Base-by-base conservation (phyloP, 2,888 invertebrate genomes). In the Erynnis tages region DNA sequence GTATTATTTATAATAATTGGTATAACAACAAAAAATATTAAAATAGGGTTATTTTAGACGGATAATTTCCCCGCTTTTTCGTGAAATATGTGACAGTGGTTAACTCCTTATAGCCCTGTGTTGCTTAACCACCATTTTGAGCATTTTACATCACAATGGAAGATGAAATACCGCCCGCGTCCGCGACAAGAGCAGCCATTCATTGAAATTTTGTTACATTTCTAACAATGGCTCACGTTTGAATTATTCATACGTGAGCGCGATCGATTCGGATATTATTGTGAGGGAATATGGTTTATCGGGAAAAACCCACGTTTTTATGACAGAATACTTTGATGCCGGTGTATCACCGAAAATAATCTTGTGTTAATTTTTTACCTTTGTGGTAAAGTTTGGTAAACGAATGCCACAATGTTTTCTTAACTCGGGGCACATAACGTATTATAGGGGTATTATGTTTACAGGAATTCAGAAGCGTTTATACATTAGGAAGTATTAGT, bases 121-220 rank as follows among this genome's bases (percentile, higher is more conserved):
- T 45, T 16, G 34, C 21, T 1, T 34, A 11, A 25, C 45, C 40
- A 49, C 30, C 32, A 14, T 40, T 40, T 38, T 23, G 30, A 40
- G 29, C 30, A 21, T 40, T 49, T 49, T 32, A 16, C 25, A 49
- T 49, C 4, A 49, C 40, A 49, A 49, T 49, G n/a, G 32, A 7
- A 17, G 16, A 49, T 48, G 40, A 49, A 40, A 49, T 41, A 49
- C 41, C 7, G 30, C 32, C 11, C 16, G 23, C 23, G 32, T 30
- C 30, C 10, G 2, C 46, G 35, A 40, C 32, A 32, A 32, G 32
- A 49, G 11, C 23, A 25, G 17, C 30, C 48, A 19, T 49, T 40
- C 48, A 41, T 49, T 49, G 48, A 41, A 49, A 49, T 49, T 49
- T 49, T 41, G 40, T 49, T 40, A 30, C 48, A 32, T 41, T 49